These are phyloP conservation scores for Acrocephalus kingi DNA, from an alignment of 2,113 vertebrate species.

Conservation along the genomic window DNA sequence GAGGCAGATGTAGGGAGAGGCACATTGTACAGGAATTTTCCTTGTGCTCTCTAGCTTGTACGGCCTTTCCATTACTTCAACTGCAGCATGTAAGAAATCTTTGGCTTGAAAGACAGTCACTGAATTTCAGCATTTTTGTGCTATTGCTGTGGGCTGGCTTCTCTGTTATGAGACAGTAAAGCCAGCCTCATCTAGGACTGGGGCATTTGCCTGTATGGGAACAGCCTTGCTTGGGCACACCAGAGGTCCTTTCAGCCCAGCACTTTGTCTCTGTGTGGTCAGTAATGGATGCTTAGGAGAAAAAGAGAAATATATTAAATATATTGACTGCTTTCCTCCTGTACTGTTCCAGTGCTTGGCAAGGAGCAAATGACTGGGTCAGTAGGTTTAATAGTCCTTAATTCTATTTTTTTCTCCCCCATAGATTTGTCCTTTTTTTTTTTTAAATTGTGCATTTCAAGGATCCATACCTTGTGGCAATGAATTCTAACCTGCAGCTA, in stretches of 20 bases:
- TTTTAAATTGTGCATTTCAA: not conserved
- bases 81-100: not conserved
- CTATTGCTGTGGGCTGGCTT: not conserved
- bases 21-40: slow-evolving; percentile 48
- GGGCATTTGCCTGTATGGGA: not conserved
- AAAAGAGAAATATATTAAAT: not conserved
- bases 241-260: not conserved
- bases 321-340: not conserved
- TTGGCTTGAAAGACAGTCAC: not conserved
- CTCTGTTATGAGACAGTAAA: not conserved
- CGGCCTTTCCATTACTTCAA: slow-evolving; percentile 34
- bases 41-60: not conserved
- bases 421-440: not conserved
- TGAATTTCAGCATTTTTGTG: not conserved
- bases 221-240: not conserved
- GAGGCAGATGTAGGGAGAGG: slow-evolving; percentile 50
- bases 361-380: not conserved
- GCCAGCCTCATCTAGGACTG: not conserved
- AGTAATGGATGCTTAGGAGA: not conserved
- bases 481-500: not conserved
- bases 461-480: not conserved
- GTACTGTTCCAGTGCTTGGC: not conserved
- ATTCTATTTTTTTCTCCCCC: not conserved
- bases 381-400: not conserved
- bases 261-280: not conserved